phyloP scores from a whole-genome alignment of 2,113 vertebrate species.

The Alaudala cheleensis region DNA sequence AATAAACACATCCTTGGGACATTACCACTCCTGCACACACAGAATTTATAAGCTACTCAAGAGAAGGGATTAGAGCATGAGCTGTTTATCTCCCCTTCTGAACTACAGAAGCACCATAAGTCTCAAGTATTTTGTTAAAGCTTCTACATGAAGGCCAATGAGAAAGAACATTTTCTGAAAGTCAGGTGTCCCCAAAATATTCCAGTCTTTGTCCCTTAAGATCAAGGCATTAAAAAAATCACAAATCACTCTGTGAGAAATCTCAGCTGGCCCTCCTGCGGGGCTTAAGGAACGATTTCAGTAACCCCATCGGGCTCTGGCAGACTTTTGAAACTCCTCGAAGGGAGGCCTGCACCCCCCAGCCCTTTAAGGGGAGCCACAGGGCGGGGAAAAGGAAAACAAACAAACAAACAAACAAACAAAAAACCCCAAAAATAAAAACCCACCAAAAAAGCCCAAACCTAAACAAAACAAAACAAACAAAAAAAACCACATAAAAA shows the following conservation, averaged over 20 bases:
- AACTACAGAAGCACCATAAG: neutral
- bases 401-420: too few relatives aligned
- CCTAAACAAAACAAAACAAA: too few relatives aligned
- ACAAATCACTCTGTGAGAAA: neutral
- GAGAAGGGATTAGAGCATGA: constrained; percentile 13
- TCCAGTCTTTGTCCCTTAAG: neutral
- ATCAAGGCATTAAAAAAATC: neutral
- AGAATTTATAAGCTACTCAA: neutral
- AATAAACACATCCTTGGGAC: neutral
- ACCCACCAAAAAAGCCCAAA: too few relatives aligned
- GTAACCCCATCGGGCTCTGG: neutral
- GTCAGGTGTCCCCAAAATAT: neutral
- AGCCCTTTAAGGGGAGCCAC: accelerated
- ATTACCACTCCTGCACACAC: neutral
- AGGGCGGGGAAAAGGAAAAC: neutral
- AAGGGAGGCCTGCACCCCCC: neutral
- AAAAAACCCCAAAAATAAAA: too few relatives aligned
- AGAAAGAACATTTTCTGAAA: neutral
- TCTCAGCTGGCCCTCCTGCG: accelerated
- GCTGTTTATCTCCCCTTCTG: constrained; percentile 2
- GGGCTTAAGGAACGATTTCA: neutral
- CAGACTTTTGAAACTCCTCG: neutral
- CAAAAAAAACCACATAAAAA: too few relatives aligned
- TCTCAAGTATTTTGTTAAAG: neutral
- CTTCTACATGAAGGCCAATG: neutral